Evolutionary conservation across 2,113 vertebrate genomes (phyloP).

Genomic region (Orthochromis indermauri): DNA sequence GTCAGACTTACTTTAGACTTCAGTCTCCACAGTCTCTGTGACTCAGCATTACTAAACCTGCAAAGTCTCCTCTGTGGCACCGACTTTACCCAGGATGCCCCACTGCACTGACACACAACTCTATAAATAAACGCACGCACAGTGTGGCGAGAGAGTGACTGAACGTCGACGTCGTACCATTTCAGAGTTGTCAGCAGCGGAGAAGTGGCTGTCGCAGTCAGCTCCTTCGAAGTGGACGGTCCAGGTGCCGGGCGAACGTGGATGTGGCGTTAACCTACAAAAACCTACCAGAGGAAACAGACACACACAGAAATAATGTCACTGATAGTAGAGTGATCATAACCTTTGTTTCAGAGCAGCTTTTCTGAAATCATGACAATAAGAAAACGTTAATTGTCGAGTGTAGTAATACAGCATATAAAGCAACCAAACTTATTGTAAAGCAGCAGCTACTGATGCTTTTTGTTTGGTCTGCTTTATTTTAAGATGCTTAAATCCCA

Average conservation of each 20-base stretch:
- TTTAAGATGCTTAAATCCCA: background rate
- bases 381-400: background rate
- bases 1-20: background rate
- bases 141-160: background rate
- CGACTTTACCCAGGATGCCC: background rate
- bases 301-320: background rate
- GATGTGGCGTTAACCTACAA: conserved; percentile 83
- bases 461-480: background rate
- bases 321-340: background rate
- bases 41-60: conserved; percentile 1
- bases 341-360: background rate
- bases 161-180: conserved; percentile 69
- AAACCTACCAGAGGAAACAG: conserved; percentile 72
- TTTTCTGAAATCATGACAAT: background rate
- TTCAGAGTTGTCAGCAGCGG: conserved; percentile 79
- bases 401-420: background rate
- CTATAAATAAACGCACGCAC: background rate
- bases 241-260: conserved; percentile 90
- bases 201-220: conserved; percentile 86
- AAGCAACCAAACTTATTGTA: background rate
- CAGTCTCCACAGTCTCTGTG: background rate
- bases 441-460: background rate
- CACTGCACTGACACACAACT: background rate
- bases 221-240: conserved; percentile 94
- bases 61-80: background rate